Percentiles rank a stretch among this genome's conserved stretches.
phyloP scores from a whole-genome alignment of 2,888 invertebrate genomes.

The Dastarcus helophoroides region DNA sequence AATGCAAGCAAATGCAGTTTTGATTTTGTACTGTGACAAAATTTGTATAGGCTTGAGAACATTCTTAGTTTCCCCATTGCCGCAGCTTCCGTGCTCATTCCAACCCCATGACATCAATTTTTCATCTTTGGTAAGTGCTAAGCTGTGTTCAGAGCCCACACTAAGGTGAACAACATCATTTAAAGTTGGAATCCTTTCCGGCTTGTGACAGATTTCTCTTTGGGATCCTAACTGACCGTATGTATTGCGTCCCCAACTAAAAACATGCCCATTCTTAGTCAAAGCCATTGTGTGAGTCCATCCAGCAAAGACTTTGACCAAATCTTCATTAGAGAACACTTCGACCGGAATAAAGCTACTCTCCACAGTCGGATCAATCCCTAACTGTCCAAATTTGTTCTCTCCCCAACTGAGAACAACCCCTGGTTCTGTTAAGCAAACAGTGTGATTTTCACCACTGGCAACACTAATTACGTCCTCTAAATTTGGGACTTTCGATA shows the following conservation, averaged over 20 bases:
- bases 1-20: constrained; percentile 38
- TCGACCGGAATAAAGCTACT: constrained; percentile 44
- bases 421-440: constrained; percentile 46
- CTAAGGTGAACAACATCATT: constrained; percentile 45
- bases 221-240: constrained; percentile 63
- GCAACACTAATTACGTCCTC: constrained; percentile 50
- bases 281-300: constrained; percentile 69
- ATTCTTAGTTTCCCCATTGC: constrained; percentile 45
- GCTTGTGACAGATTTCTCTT: constrained; percentile 38
- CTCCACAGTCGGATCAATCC: constrained; percentile 43
- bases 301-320: constrained; percentile 52
- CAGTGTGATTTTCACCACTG: constrained; percentile 73
- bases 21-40: constrained; percentile 27
- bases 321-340: constrained; percentile 44
- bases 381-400: constrained; percentile 71
- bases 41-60: constrained; percentile 37
- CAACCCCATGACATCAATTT: constrained; percentile 73
- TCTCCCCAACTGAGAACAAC: constrained; percentile 68
- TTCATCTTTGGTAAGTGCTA: constrained; percentile 54
- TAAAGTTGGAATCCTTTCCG: constrained; percentile 38
- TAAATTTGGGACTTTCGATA: constrained; percentile 44
- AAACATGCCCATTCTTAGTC: constrained; percentile 50
- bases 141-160: constrained; percentile 69
- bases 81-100: constrained; percentile 85
- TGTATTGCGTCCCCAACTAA: constrained; percentile 69